Evolutionary conservation across 2,888 invertebrate species (phyloP), one percentile per base, ranked within the genome.

Genomic region (Coelinius sp.): DNA sequence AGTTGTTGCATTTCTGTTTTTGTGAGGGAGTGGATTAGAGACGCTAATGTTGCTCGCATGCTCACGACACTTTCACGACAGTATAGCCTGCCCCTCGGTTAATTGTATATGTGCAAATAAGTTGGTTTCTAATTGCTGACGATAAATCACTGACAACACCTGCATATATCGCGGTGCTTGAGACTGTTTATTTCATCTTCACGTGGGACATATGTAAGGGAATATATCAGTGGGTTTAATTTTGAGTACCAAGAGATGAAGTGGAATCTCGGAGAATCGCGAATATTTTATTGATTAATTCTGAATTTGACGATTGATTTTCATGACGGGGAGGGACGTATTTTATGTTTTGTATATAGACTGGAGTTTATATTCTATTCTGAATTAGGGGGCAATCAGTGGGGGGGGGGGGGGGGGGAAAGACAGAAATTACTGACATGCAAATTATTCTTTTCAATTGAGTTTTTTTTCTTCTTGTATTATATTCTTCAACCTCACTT

Each of bases 131-230:
- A 87, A 87, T 87, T 87, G 84, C 87, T 84, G 71, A 73, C 77
- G 84, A 85, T 87, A 87, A 87, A 87, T 87, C 87, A 87, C 81
- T 81, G 86, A 87, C 87, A 87, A 85, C 87, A 87, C 86, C 86
- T 87, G 87, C 86, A 84, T 82, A 78, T 59, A 56, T 68, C 14
- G 59, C 46, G 41, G 44, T 38, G 81, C 80, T 81, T 78, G 79
- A 77, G 79, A 81, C 84, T 86, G 84, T 86, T 86, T 85, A 86
- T 85, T 81, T 5, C 31, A 24, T 24, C 20, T 31, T 64, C 38
- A 35, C 22, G 35, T 41, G 24, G 31, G 27, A 24, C 31, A 27
- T 24, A 46, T 1, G 24, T 10, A 17, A n/a, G 31, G 53, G 12
- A 35, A 59, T 53, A 53, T 25, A 27, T 53, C 20, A 5, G 4